A percentile compares a stretch with the other conserved stretches of the same genome.
phyloP scores from a whole-genome alignment of 2,797 vertebrate genomes.

The Nannoperca australis region DNA sequence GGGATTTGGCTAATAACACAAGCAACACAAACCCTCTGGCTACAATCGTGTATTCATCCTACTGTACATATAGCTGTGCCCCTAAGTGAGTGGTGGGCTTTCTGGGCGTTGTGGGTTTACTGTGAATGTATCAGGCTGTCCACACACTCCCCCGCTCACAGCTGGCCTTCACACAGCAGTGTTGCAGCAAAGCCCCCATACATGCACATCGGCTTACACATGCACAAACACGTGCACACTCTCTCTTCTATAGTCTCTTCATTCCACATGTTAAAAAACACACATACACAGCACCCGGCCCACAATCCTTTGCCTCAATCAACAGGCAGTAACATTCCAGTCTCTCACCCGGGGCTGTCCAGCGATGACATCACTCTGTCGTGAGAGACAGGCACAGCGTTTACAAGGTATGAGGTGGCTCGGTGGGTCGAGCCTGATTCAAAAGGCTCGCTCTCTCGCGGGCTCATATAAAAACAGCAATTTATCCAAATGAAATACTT shows the following conservation, averaged over 20 bases:
- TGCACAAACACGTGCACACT: constrained; percentile 46
- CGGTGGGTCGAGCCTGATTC: constrained; percentile 22
- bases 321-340: constrained; percentile 70
- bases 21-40: constrained; percentile 15
- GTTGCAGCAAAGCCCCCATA: constrained; percentile 54
- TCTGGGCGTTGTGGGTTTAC: constrained; percentile 75
- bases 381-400: constrained; percentile 40
- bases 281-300: constrained; percentile 42
- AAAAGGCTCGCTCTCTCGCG: constrained; percentile 26
- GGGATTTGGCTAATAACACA: constrained; percentile 10
- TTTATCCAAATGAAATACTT: constrained; percentile 46
- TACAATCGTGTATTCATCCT: constrained; percentile 27
- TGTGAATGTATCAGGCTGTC: constrained; percentile 63
- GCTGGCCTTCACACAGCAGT: constrained; percentile 76
- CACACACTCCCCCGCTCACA: constrained; percentile 60
- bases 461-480: constrained; percentile 31
- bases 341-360: constrained; percentile 49
- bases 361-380: constrained; percentile 67
- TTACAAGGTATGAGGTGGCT: constrained; percentile 54
- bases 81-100: constrained; percentile 42
- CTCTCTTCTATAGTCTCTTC: constrained; percentile 41
- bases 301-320: constrained; percentile 70
- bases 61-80: constrained; percentile 49
- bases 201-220: constrained; percentile 48
- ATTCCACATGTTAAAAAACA: constrained; percentile 53